A percentile compares a stretch with the other conserved stretches of the same genome.
phyloP scores from a whole-genome alignment of 2,113 vertebrate genomes.

The Forbesichthys papilliferus region DNA sequence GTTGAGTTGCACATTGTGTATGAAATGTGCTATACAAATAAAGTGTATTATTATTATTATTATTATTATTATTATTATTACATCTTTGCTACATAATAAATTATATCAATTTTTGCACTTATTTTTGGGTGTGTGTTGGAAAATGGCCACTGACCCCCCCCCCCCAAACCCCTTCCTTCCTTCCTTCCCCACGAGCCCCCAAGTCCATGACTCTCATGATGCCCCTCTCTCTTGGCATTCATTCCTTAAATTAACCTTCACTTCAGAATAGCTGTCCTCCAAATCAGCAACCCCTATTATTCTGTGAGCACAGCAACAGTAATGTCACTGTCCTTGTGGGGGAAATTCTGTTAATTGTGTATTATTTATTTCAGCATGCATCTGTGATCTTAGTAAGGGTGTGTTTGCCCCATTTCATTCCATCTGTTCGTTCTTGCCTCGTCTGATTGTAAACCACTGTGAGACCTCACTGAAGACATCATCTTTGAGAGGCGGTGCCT shows the following conservation, averaged over 20 bases:
- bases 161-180: no score
- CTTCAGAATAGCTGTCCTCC: background rate
- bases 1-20: no score
- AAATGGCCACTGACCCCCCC: no score
- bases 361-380: conserved; percentile 36
- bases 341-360: conserved; percentile 41
- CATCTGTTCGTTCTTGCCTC: conserved; percentile 15
- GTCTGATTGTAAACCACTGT: conserved; percentile 27
- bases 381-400: conserved; percentile 38
- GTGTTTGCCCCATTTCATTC: conserved; percentile 27
- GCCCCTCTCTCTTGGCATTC: background rate
- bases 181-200: no score
- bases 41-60: no score
- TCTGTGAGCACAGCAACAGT: conserved; percentile 23
- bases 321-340: conserved; percentile 55
- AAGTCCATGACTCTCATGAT: no score
- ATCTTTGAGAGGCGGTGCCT: conserved; percentile 33
- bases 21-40: no score
- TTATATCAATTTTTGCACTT: no score
- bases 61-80: no score
- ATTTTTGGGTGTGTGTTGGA: no score
- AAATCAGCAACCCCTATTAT: background rate
- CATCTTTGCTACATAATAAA: no score
- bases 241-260: background rate
- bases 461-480: conserved; percentile 30